Base-by-base conservation (phyloP, 2,797 vertebrate genomes). In the Sebastolobus altivelis region DNA sequence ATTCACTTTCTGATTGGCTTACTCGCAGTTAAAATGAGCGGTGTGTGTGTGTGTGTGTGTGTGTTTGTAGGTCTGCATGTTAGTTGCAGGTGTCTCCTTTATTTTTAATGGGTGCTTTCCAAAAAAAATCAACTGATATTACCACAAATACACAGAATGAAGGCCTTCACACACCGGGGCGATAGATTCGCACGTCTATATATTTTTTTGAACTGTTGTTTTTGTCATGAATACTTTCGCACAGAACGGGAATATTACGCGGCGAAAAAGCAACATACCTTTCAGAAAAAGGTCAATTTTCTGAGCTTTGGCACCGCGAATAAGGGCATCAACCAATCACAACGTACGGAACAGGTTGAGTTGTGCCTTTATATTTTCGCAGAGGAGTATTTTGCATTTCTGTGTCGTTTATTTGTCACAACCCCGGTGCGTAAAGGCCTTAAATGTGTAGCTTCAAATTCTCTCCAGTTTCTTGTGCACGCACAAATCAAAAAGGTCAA, bases 1-100 rank as follows among this genome's bases (percentile, higher is more conserved):
- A 43, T 31, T 70, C 27, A 35, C 76, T 73, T 60, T 81, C 83
- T 72, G 27, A 82, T 71, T 69, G 70, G 75, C 61, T 83, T 29
- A 70, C 62, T 65, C 20, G 13, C 75, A 40, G 18, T 75, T 66
- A 27, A 83, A 78, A 77, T 38, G 13, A 54, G 33, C 4, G 1
- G 40, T 43, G 40, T 43, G 40, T 43, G 40, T 43, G 29, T 31
- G 25, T 25, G 31, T 31, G 31, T 31, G 56, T 31, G 61, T 62
- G 13, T 62, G 77, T 76, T 14, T 60, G 18, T 33, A 3, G 4
- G 25, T 56, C n/a, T 54, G 43, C 4, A 3, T 69, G 25, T 29
- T 18, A 11, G 16, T 25, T 7, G 12, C 3, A 40, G n/a, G 29
- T 22, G 13, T 58, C 27, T 0, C 1, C 4, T 52, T 37, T 77